Base-by-base conservation (phyloP, 2,888 invertebrate species). In the Drosophila falleni region DNA sequence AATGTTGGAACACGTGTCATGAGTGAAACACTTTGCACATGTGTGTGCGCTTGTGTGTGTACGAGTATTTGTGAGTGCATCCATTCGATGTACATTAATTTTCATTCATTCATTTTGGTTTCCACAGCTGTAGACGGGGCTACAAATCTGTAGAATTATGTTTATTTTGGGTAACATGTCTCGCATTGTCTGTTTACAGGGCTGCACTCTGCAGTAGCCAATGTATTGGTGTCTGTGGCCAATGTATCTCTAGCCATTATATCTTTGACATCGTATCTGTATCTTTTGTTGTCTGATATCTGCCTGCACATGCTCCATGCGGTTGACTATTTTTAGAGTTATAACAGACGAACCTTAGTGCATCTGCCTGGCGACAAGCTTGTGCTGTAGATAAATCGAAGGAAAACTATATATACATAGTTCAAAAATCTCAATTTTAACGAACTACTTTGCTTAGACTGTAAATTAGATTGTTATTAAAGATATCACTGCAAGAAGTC, bases 301-400 rank as follows among this genome's bases (percentile, higher is more conserved):
- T 42, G 44, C 42, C 16, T 49, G 63, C 74, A 74, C 58, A 70
- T 70, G 66, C 26, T 74, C 70, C 63, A 74, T 64, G 74, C 49
- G 58, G 60, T 55, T 33, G 44, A 65, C 68, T 76, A 76, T 76
- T 77, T 77, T 62, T 76, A 76, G 77, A 61, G 33, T 29, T 23
- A n/a, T 50, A 16, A n/a, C n/a, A n/a, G n/a, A n/a, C n/a, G n/a
- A n/a, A 56, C 16, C 59, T 64, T 46, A 13, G 42, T 66, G 60
- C 59, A 59, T 53, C 46, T 74, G 70, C 9, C 64, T 47, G 68
- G 54, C 26, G 47, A 49, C 35, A 60, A 66, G 46, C 60, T 50
- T 11, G 13, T 19, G 13, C 23, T 9, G 3, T 9, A 15, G 5
- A 42, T 6, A n/a, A n/a, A 26, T 23, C 8, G 9, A 26, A 26